phyloP scores from a whole-genome alignment of 1,140 invertebrate genomes.

The Proales similis region DNA sequence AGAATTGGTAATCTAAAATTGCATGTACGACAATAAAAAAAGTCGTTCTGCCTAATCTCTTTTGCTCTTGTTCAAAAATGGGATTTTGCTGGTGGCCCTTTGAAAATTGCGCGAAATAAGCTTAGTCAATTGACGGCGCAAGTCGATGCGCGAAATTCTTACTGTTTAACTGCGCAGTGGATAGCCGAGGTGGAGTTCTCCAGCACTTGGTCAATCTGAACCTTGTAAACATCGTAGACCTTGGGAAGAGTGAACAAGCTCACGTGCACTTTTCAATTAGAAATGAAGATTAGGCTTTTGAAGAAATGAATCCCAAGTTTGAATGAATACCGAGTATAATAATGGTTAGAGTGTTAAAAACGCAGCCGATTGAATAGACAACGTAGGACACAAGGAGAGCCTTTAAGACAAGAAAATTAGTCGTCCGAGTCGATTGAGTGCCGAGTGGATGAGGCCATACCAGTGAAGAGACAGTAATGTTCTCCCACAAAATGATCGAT shows the following conservation, averaged over 20 bases:
- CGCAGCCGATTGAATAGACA: neutral
- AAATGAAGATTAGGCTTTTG: neutral
- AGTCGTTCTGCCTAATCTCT: conserved; percentile 7
- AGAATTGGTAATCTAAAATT: neutral
- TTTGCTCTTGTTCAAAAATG: conserved; percentile 37
- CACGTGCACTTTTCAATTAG: conserved; percentile 68
- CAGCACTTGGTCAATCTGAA: conserved; percentile 39
- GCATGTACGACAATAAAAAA: no score
- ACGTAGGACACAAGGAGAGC: conserved; percentile 1
- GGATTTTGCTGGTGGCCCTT: conserved; percentile 15
- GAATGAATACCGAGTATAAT: conserved; percentile 7
- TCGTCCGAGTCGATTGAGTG: conserved; percentile 86
- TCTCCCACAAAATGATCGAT: conserved; percentile 87
- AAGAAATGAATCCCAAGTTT: neutral
- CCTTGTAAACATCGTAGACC: conserved; percentile 92
- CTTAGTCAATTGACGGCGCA: no score
- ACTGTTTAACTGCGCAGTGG: neutral
- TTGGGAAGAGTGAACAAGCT: conserved; percentile 89
- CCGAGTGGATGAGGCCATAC: conserved; percentile 42
- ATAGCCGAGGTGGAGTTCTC: conserved; percentile 2
- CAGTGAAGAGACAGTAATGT: conserved; percentile 77
- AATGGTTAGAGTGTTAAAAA: conserved; percentile 26
- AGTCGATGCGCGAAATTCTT: no score
- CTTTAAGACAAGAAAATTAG: conserved; percentile 76
- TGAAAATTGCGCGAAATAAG: no score